Conservation (phyloP, 2,888 invertebrate species). For the Synanthedon vespiformis region DNA sequence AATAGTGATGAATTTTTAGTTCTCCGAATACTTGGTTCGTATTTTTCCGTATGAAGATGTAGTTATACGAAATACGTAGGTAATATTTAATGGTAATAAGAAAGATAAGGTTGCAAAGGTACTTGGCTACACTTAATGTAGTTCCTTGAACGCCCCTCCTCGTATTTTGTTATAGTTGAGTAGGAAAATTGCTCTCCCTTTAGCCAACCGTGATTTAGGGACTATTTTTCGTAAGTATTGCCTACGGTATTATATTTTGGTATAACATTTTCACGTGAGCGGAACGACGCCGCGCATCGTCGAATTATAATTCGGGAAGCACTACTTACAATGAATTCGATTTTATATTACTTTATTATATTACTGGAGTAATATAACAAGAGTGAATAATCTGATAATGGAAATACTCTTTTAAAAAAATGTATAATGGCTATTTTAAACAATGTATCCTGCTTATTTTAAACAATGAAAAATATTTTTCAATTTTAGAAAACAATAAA, state of each 20-base stretch:
- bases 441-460: no score
- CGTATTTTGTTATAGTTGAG: constrained; percentile 8
- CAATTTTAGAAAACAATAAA: no score
- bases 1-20: no score
- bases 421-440: no score
- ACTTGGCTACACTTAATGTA: constrained; percentile 15
- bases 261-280: constrained; percentile 2
- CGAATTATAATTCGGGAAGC: constrained; percentile 16
- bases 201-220: constrained; percentile 39
- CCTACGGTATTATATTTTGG: constrained; percentile 20
- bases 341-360: constrained; percentile 14
- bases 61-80: no score
- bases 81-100: no score
- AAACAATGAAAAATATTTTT: no score
- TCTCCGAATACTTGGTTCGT: no score
- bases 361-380: no score
- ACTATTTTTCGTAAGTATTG: constrained; percentile 44
- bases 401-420: no score
- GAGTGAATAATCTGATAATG: no score
- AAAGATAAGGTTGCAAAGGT: background rate
- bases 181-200: constrained; percentile 24
- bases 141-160: constrained; percentile 13
- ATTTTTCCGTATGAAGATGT: no score
- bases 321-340: constrained; percentile 44
- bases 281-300: constrained; percentile 7